Evolutionary conservation across 2,797 vertebrate genomes (phyloP), one percentile per base, ranked within the genome.

Genomic region (Psittacula echo): DNA sequence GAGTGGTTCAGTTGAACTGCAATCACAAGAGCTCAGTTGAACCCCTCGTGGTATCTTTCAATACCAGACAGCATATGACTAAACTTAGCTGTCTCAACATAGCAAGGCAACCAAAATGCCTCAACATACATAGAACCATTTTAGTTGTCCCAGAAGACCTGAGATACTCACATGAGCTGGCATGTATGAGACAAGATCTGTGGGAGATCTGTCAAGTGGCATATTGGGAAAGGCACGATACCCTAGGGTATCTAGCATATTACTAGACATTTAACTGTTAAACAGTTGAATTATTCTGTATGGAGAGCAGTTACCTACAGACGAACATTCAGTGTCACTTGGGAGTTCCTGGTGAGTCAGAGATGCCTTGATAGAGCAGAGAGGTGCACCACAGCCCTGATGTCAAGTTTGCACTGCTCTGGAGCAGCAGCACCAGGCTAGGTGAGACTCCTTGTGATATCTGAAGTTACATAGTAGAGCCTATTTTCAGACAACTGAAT

Each of bases 21-120:
- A 77, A 7, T 34, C 0, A 0, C 6, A 16, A 21, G 48, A 68
- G 41, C 48, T 47, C 23, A 32, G 30, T 10, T 60, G n/a, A 75
- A 51, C 48, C 29, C 19, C 56, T 74, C 22, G 3, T 11, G 37
- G 24, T 39, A 13, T 45, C 56, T 90, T 90, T 80, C 84, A 77
- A 64, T 42, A 74, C 47, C 95, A 92, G 91, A 66, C 76, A 77
- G 84, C 37, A 14, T 53, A 83, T 1, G 1, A 77, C 80, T 85
- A 83, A 93, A 90, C 60, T 76, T 77, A 72, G 60, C 51, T 68
- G 53, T 50, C 60, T 76, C 60, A 78, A 37, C 20, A 50, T 56
- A 67, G 74, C 16, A 34, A 76, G 24, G 54, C 50, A 82, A 82
- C 65, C 61, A 82, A 78, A 73, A 94, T 53, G 23, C 24, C 45